Base-by-base conservation (phyloP, 1,140 invertebrate species). In the Sycobia sp. region DNA sequence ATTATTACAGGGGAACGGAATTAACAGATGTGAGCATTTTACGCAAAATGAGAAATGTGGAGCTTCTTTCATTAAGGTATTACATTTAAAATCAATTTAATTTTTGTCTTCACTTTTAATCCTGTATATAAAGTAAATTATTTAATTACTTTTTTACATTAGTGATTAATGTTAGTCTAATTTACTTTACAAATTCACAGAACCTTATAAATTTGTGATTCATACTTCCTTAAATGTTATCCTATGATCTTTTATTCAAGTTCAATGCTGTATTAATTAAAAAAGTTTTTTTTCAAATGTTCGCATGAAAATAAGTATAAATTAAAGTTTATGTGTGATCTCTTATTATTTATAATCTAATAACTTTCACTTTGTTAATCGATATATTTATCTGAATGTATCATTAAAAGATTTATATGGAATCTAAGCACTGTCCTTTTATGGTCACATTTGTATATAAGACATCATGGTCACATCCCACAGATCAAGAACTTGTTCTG, bases 21-120 rank as follows among this genome's bases (percentile, higher is more conserved):
- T 81, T 93, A 49, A 88, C 84, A 34, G 91, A 93, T 81, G 88
- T 93, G 16, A 90, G 85, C 71, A 84, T 93, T 54, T 78, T 92
- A 65, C 84, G 88, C 63, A 84, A 87, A 74, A 91, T 93, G 87
- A 85, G 85, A 68, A 89, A 89, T 79, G 90, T 93, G 4, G 90
- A 92, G 79, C 90, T 93, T 22, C 76, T 93, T 41, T 90, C 90
- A 22, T 79, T 93, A 69, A 93, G 91, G 91, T 92, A 83, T 91
- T 90, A 92, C 83, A 51, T 32, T 43, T 14, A 46, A 34, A 38
- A 22, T 27, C 50, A 16, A 25, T 16, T 27, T n/a, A 23, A 36
- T 32, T 22, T 43, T 38, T 29, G 18, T 51, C 16, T 41, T 39
- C 14, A n/a, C 9, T 39, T 39, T 51, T 51, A 20, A 7, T 23